Base-by-base conservation (phyloP, 2,113 vertebrate species). In the Zosterops lateralis region DNA sequence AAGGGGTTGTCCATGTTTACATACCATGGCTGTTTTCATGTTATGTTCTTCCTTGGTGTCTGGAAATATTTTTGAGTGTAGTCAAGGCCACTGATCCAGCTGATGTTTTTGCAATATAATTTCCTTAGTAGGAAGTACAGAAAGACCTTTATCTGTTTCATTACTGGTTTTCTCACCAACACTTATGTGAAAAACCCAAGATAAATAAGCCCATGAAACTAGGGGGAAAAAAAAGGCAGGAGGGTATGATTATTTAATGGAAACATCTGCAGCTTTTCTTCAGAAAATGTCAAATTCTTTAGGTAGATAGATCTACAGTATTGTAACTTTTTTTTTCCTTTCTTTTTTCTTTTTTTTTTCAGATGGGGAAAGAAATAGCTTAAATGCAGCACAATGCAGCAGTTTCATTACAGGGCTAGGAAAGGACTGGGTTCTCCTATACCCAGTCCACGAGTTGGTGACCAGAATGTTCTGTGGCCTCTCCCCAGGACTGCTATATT, bases 11-110 rank as follows among this genome's bases (percentile, higher is more conserved):
- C 38, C 2, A 1, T 65, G 38, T 92, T 87, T 94, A 40, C 60
- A 36, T 66, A 74, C 60, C 36, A 7, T 26, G 19, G 28, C 51
- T 87, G 13, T 50, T 94, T 47, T 51, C 92, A 13, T 66, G 15
- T 62, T 62, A 28, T 73, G 7, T 72, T 85, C 7, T 93, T 92
- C 26, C 42, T 81, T 62, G 14, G 24, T 65, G 40, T 70, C 51
- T 31, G 80, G 29, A 76, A 87, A 62, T 91, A 50, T 80, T 90
- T 92, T 58, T 95, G 47, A 70, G 31, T 19, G 40, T 89, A 84
- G 71, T 80, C 64, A 73, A 79, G 67, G 56, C 36, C 26, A 51
- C 44, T 47, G 44, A 79, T 71, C 24, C 48, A 85, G 34, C 18
- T 64, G 67, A 66, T 87, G 77, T 58, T 94, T 86, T 87, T 68